Conservation (phyloP, 2,888 invertebrate genomes). For the Sphaerophoria taeniata region DNA sequence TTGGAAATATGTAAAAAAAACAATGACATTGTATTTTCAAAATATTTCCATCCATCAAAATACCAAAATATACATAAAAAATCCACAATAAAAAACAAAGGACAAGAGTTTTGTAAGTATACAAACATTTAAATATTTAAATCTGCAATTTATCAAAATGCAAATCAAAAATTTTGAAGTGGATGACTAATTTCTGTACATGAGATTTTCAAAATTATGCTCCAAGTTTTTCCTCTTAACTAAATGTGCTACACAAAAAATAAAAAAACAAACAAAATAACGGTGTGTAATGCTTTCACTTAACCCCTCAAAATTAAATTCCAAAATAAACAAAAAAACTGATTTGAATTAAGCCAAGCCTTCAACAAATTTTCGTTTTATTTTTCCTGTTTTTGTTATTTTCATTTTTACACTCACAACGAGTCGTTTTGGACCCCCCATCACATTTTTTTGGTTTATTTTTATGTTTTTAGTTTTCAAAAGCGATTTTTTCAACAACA, state of each 20-base stretch:
- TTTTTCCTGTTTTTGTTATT: conserved; percentile 23
- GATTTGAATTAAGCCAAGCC: conserved; percentile 55
- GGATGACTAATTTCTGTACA: conserved; percentile 71
- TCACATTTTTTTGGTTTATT: conserved; percentile 36
- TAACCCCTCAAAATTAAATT: conserved; percentile 38
- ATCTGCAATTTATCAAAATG: conserved; percentile 41
- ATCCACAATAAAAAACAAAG: conserved; percentile 60
- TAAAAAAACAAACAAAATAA: neutral
- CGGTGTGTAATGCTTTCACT: conserved; percentile 60
- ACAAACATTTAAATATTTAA: conserved; percentile 55
- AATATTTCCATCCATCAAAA: conserved; percentile 62
- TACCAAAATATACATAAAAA: conserved; percentile 39
- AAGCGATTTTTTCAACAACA: neutral
- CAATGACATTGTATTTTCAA: conserved; percentile 68
- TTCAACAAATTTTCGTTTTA: conserved; percentile 33
- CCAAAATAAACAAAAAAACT: conserved; percentile 27
- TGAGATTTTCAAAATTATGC: conserved; percentile 63
- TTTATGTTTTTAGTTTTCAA: conserved; percentile 22
- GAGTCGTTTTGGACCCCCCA: conserved; percentile 46
- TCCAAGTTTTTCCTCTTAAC: conserved; percentile 46
- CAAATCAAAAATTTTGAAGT: conserved; percentile 46
- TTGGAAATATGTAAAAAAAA: conserved; percentile 54
- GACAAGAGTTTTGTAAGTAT: conserved; percentile 74
- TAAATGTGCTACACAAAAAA: conserved; percentile 49
- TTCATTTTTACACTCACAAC: conserved; percentile 22